Base-by-base conservation (phyloP, 2,113 vertebrate species). In the Ceyx cyanopectus region DNA sequence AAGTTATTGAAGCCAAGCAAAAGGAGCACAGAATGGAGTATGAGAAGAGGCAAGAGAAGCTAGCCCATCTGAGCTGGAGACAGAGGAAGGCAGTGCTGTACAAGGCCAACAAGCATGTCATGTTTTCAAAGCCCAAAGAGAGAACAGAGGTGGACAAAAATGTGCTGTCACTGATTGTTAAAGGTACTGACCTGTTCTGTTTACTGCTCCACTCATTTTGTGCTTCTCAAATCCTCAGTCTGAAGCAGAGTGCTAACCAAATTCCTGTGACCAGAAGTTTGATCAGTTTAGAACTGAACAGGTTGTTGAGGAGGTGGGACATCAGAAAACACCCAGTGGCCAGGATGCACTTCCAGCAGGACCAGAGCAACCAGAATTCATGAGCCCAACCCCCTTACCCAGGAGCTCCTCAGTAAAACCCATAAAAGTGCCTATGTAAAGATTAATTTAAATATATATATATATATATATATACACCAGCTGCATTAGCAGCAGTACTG, bases 51-150 rank as follows among this genome's bases (percentile, higher is more conserved):
- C 96, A 98, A 24, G 97, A 97, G 87, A 94, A 91, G 76, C 94
- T 98, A 4, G 78, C 93, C 20, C 97, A 98, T 95, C 90, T 99
- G 90, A 97, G 86, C 92, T 99, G 99, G 99, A 98, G 96, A 58
- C 91, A 99, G 96, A 98, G 96, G 93, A 98, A 97, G 70, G 65
- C 61, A 0, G 95, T 56, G 2, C 90, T 98, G 37, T 99, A 98
- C 91, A 97, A 92, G 37, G 94, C 97, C 65, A 97, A 97, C 82
- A 99, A 97, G 92, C 83, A 92, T 7, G 65, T 90, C 5, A 92
- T 95, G 57, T 24, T 54, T 30, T 29, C 10, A 11, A 97, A 97
- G 43, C 92, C 94, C 32, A 98, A 98, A 18, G 98, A 99, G 95
- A 98, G 51, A 86, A 66, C 7, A 12, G 80, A 97, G 66, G 57